phyloP scores from a whole-genome alignment of 2,888 invertebrate genomes.

The Xestia rhomboidea region DNA sequence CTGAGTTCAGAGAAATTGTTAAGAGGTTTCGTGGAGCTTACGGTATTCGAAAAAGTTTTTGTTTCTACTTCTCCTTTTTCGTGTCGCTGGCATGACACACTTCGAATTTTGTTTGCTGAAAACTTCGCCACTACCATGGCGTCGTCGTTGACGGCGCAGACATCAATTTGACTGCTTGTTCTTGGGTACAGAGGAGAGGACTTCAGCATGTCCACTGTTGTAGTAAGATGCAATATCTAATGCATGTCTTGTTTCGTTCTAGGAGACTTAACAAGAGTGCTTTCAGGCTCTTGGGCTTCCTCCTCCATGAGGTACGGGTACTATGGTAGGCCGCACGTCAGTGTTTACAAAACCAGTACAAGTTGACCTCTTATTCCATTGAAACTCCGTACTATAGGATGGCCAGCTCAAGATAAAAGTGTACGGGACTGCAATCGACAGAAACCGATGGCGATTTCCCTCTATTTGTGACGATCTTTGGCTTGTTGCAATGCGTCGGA shows the following conservation, averaged over 20 bases:
- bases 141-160: background rate
- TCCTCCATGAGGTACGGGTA: background rate
- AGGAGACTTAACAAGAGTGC: background rate
- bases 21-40: background rate
- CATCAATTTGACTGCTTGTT: background rate
- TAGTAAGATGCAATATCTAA: background rate
- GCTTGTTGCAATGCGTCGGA: background rate
- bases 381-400: background rate
- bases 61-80: background rate
- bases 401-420: background rate
- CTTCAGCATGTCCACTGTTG: background rate
- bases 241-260: background rate
- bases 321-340: background rate
- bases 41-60: background rate
- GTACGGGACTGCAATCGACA: background rate
- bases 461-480: background rate
- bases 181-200: background rate
- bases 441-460: background rate
- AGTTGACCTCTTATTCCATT: background rate
- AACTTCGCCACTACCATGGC: background rate
- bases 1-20: conserved; percentile 16
- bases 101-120: background rate
- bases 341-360: background rate
- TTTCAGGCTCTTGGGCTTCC: background rate
- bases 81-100: background rate